Evolutionary conservation across 2,113 vertebrate species (phyloP).

Genomic region (Neomonachus schauinslandi): DNA sequence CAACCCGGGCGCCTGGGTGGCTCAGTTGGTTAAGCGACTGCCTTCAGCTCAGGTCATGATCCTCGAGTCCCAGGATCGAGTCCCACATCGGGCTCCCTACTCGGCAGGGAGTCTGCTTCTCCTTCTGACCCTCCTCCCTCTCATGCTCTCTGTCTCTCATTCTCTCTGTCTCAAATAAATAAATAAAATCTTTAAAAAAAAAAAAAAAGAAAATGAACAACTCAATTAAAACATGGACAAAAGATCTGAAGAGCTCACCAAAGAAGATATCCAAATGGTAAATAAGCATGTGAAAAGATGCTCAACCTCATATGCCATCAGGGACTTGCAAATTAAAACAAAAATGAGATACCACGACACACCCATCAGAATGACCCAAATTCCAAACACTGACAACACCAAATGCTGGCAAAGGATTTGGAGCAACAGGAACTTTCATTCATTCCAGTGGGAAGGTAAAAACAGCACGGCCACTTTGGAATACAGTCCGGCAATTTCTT

Average conservation of each 20-base stretch:
- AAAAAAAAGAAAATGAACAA: constrained; percentile 11
- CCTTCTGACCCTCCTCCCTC: no score
- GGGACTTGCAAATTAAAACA: not conserved
- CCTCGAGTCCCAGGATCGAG: no score
- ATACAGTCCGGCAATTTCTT: not conserved
- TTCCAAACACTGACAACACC: not conserved
- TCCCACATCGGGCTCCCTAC: no score
- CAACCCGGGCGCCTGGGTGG: no score
- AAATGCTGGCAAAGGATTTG: not conserved
- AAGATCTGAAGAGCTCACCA: not conserved
- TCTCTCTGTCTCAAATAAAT: no score
- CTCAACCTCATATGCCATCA: not conserved
- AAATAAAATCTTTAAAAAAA: no score
- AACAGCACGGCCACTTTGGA: not conserved
- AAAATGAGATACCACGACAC: not conserved
- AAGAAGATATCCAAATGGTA: not conserved
- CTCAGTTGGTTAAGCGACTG: no score
- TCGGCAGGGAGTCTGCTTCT: no score
- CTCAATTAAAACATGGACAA: not conserved
- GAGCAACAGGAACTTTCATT: not conserved
- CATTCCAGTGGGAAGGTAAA: not conserved
- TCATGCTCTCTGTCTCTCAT: no score
- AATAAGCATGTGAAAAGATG: not conserved
- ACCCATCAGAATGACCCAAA: not conserved
- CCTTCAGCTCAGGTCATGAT: no score